Conservation (phyloP, 2,888 invertebrate species). For the Nysson spinosus region DNA sequence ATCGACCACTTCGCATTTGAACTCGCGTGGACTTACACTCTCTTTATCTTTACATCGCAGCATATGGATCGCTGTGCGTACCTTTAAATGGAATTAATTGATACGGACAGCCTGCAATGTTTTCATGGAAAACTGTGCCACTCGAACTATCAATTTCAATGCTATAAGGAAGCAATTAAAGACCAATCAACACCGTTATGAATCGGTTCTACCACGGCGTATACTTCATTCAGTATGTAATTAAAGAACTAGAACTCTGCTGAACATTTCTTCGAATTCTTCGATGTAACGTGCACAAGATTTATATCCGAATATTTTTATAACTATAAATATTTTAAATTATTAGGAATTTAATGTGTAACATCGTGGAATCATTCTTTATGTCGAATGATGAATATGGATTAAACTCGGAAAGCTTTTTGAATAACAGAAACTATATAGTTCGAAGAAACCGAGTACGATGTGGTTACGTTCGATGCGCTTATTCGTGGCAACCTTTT, state of each 20-base stretch:
- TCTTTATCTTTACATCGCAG: slow-evolving; percentile 29
- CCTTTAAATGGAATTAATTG: no score
- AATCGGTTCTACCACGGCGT: not conserved
- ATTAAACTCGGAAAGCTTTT: not conserved
- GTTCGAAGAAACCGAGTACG: slow-evolving; percentile 7
- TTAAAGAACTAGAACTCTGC: no score
- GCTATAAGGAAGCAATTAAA: slow-evolving; percentile 9
- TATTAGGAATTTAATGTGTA: no score
- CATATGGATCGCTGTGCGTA: slow-evolving; percentile 37
- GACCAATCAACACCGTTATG: not conserved
- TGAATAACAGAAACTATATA: slow-evolving; percentile 1
- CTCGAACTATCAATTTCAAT: slow-evolving; percentile 4
- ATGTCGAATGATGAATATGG: no score
- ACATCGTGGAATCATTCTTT: no score
- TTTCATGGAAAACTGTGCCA: slow-evolving; percentile 1
- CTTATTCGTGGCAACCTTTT: slow-evolving; percentile 29
- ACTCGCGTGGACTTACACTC: slow-evolving; percentile 41
- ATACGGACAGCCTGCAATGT: slow-evolving; percentile 9
- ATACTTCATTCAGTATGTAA: no score
- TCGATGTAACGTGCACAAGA: no score
- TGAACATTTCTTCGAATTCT: no score
- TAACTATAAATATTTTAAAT: no score
- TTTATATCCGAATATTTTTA: no score
- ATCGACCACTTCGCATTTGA: slow-evolving; percentile 54
- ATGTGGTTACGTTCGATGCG: slow-evolving; percentile 4